Evolutionary conservation across 2,888 invertebrate genomes (phyloP), one percentile per base, ranked within the genome.

Genomic region (Caenorhabditis sp.): DNA sequence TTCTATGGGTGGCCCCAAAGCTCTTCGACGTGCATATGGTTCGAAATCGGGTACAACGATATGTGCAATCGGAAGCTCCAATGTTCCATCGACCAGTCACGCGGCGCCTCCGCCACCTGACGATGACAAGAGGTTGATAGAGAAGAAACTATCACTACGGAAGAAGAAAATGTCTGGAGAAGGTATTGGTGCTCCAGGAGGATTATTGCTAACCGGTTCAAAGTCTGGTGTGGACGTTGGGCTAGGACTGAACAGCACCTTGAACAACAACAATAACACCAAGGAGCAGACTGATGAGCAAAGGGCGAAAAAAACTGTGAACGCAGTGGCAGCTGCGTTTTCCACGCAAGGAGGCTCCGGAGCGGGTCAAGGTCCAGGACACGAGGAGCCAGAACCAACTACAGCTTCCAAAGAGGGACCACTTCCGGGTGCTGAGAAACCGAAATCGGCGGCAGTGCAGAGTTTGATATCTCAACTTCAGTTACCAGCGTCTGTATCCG

Each of bases 291-390:
- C 90, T 1, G 91, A 91, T 35, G 91, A 91, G 22, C 87, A 89
- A 19, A 72, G 86, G 38, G 91, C 91, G 3, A 91, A 92, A 68
- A 90, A 89, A 69, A 91, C 91, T 1, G 89, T 92, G 28, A 90
- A 92, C 63, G 91, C 91, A 0, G 90, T 91, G 2, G 84, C 90
- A 0, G 91, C 91, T 0, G 91, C 91, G 0, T 91, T 91, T 77
- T 88, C 90, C 10, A 85, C 87, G 6, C 68, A 68, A 56, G 81
- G 56, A 47, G 70, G 64, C 4, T 59, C 66, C n/a, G 19, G 47
- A 16, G 58, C 51, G 26, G 38, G 10, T 28, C 22, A n/a, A 28
- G 38, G 56, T 69, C 28, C 47, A 1, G 49, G 28, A 64, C 68
- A 70, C n/a, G n/a, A n/a, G 44, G 64, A 51, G 19, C 31, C 59